A percentile compares a stretch with the other conserved stretches of the same genome.
phyloP scores from a whole-genome alignment of 2,113 vertebrate genomes.

The Tragulus kanchil region DNA sequence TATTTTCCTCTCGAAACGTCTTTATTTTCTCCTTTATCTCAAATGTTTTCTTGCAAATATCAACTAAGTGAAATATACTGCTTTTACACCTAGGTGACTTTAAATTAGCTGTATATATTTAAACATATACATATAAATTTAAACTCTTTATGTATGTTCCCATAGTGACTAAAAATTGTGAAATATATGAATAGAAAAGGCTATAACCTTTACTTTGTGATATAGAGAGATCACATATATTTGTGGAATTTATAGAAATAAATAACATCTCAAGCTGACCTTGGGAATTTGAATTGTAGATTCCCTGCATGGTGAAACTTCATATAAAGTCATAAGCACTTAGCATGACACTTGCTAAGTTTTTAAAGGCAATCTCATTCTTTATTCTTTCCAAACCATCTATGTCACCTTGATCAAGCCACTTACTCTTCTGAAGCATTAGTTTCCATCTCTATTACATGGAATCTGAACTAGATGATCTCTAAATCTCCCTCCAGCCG shows the following conservation, averaged over 20 bases:
- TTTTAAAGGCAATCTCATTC: not conserved
- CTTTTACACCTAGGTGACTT: not conserved
- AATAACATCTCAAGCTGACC: not conserved
- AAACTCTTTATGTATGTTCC: not conserved
- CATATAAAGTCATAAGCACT: not conserved
- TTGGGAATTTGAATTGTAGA: not conserved
- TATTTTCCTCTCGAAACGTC: not conserved
- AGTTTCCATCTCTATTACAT: not conserved
- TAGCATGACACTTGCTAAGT: not conserved
- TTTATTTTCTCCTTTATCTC: not conserved
- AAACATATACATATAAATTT: not conserved
- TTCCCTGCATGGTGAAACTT: not conserved
- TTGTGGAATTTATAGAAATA: not conserved
- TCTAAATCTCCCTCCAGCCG: not conserved
- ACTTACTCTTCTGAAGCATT: not conserved
- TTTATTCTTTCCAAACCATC: not conserved
- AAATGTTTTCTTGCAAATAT: conserved; percentile 19
- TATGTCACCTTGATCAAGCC: not conserved
- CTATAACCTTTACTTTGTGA: not conserved
- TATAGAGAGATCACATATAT: not conserved
- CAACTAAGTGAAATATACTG: not conserved
- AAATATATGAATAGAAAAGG: conserved; percentile 7
- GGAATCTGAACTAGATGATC: not conserved
- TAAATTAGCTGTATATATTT: not conserved
- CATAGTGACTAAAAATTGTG: not conserved